Evolutionary conservation across 2,113 vertebrate species (phyloP), one percentile per base, ranked within the genome.

Genomic region (Thermophis baileyi): DNA sequence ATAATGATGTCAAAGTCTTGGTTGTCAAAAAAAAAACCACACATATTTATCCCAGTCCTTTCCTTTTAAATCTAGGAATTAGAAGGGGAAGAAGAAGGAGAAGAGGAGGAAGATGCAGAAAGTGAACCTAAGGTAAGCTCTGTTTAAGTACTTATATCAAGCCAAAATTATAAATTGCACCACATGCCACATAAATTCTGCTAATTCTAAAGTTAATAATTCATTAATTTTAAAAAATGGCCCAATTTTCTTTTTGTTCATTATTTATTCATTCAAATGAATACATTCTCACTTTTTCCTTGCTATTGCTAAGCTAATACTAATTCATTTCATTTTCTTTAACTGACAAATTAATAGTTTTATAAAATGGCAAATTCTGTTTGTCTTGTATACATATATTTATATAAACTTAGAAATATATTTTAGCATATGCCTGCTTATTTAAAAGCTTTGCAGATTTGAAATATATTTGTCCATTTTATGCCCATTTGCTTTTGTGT

Each of bases 31-130:
- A 74, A 63, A 74, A 74, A 97, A 96, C 95, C n/a, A n/a, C n/a
- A 94, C 90, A 91, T 96, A 95, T 93, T 96, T 94, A 96, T 95
- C 94, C 94, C 93, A 81, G 90, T 95, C 93, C 89, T 93, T 10
- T 91, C 95, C 89, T 94, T 96, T 96, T 69, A 94, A 35, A 94
- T 91, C 94, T 96, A 99, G 99, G 99, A 99, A 90, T 97, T 99
- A 95, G 99, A 99, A 93, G 99, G 98, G 35, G 98, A 99, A 35
- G 99, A 99, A 53, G 98, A 98, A 89, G 99, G 98, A 69, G 99
- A 99, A 87, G 99, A 99, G 0, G 98, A 99, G 0, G 99, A 99
- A 0, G 99, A 99, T 90, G 98, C 97, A 53, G 98, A 99, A 46
- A 95, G 95, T 87, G 98, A 98, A 94, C 97, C 97, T 89, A 99